Evolutionary conservation across 2,888 invertebrate species (phyloP).

Genomic region (Silvanus unidentatus): DNA sequence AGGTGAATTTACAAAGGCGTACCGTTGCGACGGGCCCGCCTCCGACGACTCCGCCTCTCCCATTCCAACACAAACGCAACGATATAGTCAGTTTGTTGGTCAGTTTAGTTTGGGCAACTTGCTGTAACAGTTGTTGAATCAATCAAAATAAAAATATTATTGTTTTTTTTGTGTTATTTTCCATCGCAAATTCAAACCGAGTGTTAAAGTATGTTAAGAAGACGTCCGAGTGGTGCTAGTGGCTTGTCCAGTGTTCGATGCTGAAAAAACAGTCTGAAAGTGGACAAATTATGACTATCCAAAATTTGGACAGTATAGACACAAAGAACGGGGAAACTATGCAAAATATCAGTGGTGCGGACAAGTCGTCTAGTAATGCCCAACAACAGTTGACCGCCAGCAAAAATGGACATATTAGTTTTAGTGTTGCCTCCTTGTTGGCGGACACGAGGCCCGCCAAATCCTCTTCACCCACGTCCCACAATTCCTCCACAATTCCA

Average conservation of each 20-base stretch:
- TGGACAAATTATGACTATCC: constrained; percentile 62
- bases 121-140: constrained; percentile 24
- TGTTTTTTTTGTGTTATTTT: too few species aligned
- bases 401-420: constrained; percentile 67
- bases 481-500: constrained; percentile 49
- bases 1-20: constrained; percentile 30
- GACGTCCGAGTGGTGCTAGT: not conserved
- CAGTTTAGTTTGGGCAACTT: constrained; percentile 34
- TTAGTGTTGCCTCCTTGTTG: constrained; percentile 83
- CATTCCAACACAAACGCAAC: constrained; percentile 19
- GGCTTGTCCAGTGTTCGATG: constrained; percentile 49
- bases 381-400: constrained; percentile 32
- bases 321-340: constrained; percentile 40
- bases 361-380: constrained; percentile 39
- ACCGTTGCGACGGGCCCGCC: constrained; percentile 8
- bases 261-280: constrained; percentile 54
- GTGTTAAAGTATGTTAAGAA: too few species aligned
- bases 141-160: not conserved
- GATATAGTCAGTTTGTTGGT: constrained; percentile 28
- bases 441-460: constrained; percentile 68
- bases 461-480: constrained; percentile 49
- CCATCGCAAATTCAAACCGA: too few species aligned
- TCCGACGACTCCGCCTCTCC: constrained; percentile 16
- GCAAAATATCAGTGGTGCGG: constrained; percentile 46
- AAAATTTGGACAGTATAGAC: constrained; percentile 47